Conservation (phyloP, 2,888 invertebrate genomes). For the Erebia aethiops region DNA sequence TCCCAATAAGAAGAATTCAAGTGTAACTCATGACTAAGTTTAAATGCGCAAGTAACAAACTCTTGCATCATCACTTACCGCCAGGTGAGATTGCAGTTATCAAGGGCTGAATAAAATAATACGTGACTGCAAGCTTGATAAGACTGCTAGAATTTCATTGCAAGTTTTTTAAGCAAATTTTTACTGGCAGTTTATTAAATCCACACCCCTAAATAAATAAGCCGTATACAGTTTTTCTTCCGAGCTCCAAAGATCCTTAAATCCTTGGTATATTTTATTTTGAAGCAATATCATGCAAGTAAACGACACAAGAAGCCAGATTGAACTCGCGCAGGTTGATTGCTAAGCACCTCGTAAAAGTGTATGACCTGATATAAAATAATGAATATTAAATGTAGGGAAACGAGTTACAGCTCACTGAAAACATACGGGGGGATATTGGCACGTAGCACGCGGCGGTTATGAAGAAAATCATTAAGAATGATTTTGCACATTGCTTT, state of each 20-base stretch:
- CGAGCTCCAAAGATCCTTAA: background rate
- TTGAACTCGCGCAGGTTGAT: conserved; percentile 47
- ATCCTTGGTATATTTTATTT: conserved; percentile 21
- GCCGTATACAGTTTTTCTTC: conserved; percentile 1
- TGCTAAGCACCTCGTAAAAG: conserved; percentile 58
- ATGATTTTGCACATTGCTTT: background rate
- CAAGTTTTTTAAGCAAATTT: too few relatives aligned
- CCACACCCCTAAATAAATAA: background rate
- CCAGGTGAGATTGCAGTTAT: too few relatives aligned
- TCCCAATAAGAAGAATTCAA: too few relatives aligned
- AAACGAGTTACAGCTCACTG: conserved; percentile 51
- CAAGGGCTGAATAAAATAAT: too few relatives aligned
- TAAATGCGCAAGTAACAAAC: too few relatives aligned
- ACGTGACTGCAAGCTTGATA: too few relatives aligned
- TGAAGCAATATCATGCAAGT: conserved; percentile 24
- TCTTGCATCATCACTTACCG: too few relatives aligned
- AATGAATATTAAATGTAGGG: conserved; percentile 67
- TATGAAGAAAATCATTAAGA: conserved; percentile 3
- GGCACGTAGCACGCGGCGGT: conserved; percentile 20
- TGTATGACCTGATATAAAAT: conserved; percentile 49
- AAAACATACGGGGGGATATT: conserved; percentile 25
- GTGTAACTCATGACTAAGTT: too few relatives aligned
- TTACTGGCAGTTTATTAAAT: background rate
- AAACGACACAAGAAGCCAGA: conserved; percentile 39
- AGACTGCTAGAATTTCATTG: too few relatives aligned